These are phyloP conservation scores for Balanococcus diminutus DNA, from an alignment of 2,888 invertebrate species.

Conservation along the genomic window DNA sequence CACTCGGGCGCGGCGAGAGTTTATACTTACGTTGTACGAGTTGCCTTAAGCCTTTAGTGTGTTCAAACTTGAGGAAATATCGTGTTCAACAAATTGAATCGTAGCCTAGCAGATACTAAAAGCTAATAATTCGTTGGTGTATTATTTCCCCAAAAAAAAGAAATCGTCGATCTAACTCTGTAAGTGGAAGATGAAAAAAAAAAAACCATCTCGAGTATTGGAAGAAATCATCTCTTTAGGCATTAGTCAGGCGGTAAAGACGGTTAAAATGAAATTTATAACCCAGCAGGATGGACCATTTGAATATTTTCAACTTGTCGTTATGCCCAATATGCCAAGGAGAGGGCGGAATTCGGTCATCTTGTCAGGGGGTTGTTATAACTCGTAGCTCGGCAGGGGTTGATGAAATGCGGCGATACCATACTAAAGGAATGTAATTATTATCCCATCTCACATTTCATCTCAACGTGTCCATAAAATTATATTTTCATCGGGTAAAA, in stretches of 20 bases:
- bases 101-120: not conserved
- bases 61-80: not conserved
- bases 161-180: not conserved
- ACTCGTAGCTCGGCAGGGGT: conserved; percentile 18
- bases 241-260: not conserved
- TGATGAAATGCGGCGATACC: conserved; percentile 37
- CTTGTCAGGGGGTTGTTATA: conserved; percentile 36
- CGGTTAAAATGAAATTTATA: conserved; percentile 39
- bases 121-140: not conserved
- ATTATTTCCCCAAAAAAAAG: not conserved
- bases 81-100: not conserved
- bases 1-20: not conserved
- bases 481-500: conserved; percentile 29
- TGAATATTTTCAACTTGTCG: conserved; percentile 41
- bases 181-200: not conserved
- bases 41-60: conserved; percentile 21
- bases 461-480: conserved; percentile 45
- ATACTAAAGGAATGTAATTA: conserved; percentile 40
- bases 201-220: not conserved
- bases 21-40: not conserved
- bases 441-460: conserved; percentile 47
- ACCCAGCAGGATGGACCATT: conserved; percentile 39
- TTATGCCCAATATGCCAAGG: not conserved
- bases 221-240: not conserved
- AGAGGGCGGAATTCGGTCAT: conserved; percentile 37